Percentiles rank a stretch among this genome's conserved stretches.
These are phyloP conservation scores for Sternotherus odoratus DNA, from an alignment of 2,797 vertebrate genomes.

Conservation along the genomic window DNA sequence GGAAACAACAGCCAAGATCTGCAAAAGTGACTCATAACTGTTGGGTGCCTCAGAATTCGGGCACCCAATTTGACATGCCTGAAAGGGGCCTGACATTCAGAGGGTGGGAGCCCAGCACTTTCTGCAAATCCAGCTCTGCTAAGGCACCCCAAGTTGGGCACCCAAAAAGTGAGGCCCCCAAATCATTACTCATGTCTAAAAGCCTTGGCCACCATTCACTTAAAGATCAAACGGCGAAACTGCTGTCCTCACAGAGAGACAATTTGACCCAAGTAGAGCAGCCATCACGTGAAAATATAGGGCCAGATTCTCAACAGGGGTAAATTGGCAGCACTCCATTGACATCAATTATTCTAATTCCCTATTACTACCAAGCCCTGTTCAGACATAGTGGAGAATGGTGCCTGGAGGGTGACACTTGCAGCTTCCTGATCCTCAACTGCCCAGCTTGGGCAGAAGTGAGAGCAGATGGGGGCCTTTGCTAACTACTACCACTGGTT, in stretches of 20 bases:
- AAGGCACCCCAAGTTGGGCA: background rate
- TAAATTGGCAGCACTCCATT: background rate
- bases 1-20: background rate
- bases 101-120: accelerated
- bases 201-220: background rate
- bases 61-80: background rate
- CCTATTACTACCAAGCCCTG: background rate
- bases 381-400: background rate
- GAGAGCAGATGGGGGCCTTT: background rate
- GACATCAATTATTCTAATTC: background rate
- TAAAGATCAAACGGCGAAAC: background rate
- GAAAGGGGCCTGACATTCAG: background rate
- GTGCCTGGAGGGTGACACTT: accelerated
- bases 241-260: background rate
- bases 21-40: background rate
- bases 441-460: background rate
- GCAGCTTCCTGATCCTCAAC: background rate
- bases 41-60: no score
- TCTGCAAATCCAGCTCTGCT: background rate
- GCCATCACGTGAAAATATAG: no score
- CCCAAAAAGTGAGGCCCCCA: background rate
- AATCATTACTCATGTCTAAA: background rate
- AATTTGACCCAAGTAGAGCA: background rate
- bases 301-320: background rate
- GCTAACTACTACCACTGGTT: background rate